Evolutionary conservation across 2,888 invertebrate species (phyloP).

Genomic region (Belgica antarctica): DNA sequence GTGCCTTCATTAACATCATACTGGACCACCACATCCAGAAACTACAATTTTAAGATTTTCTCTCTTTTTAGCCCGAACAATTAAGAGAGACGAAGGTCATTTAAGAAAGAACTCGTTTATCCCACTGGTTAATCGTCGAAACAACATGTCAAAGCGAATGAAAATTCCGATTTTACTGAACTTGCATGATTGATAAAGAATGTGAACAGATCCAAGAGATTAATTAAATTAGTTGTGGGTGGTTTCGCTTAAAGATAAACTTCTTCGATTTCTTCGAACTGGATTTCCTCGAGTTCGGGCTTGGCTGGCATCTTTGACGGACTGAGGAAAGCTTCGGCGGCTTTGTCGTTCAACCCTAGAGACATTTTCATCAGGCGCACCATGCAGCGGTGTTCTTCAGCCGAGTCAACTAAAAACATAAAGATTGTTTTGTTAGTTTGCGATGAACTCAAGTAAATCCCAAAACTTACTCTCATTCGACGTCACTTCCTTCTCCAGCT

Average conservation of each 20-base stretch:
- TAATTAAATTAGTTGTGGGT: neutral
- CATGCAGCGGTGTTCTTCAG: conserved; percentile 73
- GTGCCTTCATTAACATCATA: no score
- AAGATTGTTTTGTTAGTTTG: neutral
- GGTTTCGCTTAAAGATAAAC: neutral
- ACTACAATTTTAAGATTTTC: no score
- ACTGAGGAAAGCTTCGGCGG: conserved; percentile 46
- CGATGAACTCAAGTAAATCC: neutral
- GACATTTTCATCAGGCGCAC: conserved; percentile 76
- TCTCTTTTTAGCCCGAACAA: no score
- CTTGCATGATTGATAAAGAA: no score
- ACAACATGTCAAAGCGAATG: no score
- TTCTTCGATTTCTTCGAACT: neutral
- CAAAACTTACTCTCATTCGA: conserved; percentile 56
- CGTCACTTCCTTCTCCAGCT: conserved; percentile 86
- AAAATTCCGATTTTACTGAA: no score
- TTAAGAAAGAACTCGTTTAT: no score
- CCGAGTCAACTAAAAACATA: conserved; percentile 57
- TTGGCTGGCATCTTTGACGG: conserved; percentile 2
- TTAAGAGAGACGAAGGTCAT: no score
- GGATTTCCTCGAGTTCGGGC: neutral
- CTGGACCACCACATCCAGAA: no score
- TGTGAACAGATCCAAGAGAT: neutral
- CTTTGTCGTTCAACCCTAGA: conserved; percentile 59
- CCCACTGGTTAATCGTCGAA: no score